Conservation (phyloP, 2,888 invertebrate species). For the Panzeria rudis region DNA sequence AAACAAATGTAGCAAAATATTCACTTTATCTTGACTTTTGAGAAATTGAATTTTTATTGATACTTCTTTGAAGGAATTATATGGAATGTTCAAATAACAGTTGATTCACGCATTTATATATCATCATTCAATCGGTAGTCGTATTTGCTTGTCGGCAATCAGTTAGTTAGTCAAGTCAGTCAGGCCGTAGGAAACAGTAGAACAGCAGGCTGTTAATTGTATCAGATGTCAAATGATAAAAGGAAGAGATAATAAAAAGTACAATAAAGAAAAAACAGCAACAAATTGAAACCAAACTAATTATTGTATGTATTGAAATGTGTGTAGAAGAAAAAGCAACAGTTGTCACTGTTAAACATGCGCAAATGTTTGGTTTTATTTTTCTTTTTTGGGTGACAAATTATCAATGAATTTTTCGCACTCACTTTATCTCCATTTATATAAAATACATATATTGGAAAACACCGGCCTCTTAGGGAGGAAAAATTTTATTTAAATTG, state of each 20-base stretch:
- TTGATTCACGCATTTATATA: constrained; percentile 61
- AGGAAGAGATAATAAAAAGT: constrained; percentile 41
- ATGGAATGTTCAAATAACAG: constrained; percentile 62
- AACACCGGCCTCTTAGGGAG: not conserved
- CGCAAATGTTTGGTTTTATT: constrained; percentile 29
- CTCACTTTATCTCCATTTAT: not conserved
- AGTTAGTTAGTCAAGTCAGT: constrained; percentile 3
- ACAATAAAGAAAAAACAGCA: constrained; percentile 4
- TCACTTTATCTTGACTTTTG: not conserved
- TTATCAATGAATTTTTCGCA: constrained; percentile 26
- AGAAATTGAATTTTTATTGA: constrained; percentile 47
- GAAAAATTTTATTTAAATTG: not conserved
- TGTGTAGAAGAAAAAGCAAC: not conserved
- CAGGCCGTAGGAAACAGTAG: constrained; percentile 41
- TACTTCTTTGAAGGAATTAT: constrained; percentile 62
- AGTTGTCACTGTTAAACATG: constrained; percentile 59
- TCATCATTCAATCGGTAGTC: constrained; percentile 53
- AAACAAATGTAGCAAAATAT: constrained; percentile 26
- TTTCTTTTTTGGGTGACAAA: not conserved
- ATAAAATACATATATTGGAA: not conserved
- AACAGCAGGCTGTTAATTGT: constrained; percentile 58
- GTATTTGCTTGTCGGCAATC: constrained; percentile 26
- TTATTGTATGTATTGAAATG: constrained; percentile 13
- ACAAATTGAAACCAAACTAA: constrained; percentile 32
- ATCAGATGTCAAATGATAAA: constrained; percentile 51